Percentiles rank a stretch among this genome's conserved stretches.
phyloP scores from a whole-genome alignment of 2,888 invertebrate genomes.

The Endotricha flammealis region DNA sequence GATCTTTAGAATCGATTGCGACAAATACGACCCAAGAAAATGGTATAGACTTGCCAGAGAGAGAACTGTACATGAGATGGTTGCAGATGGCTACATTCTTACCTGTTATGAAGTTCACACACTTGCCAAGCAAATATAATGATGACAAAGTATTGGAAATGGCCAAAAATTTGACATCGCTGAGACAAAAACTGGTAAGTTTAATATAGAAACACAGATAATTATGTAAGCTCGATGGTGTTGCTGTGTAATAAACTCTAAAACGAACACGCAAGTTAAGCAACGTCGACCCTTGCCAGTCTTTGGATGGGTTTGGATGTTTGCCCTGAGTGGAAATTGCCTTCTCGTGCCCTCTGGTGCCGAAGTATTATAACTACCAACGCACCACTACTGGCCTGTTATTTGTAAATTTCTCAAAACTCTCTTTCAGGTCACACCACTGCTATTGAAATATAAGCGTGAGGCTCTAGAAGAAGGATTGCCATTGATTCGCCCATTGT shows the following conservation, averaged over 20 bases:
- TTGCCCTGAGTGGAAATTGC: no score
- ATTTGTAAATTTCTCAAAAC: no score
- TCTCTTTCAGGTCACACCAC: conserved; percentile 82
- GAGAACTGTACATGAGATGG: conserved; percentile 94
- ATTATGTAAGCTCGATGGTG: no score
- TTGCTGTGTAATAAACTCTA: no score
- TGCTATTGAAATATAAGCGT: conserved; percentile 86
- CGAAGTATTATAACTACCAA: no score
- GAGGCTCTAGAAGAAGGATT: conserved; percentile 89
- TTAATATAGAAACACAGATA: no score
- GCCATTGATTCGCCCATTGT: conserved; percentile 91
- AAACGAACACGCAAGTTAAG: no score
- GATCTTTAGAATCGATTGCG: conserved; percentile 41
- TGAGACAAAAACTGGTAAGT: conserved; percentile 85
- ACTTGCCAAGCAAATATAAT: conserved; percentile 92
- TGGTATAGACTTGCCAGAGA: conserved; percentile 80
- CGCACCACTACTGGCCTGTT: no score
- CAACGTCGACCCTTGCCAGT: no score
- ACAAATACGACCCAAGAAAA: conserved; percentile 57
- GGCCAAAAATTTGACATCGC: conserved; percentile 84
- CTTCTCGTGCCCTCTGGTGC: no score
- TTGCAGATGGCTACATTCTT: conserved; percentile 93
- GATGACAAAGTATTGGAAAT: conserved; percentile 86
- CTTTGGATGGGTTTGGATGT: no score
- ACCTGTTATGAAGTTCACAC: conserved; percentile 94